Evolutionary conservation across 2,113 vertebrate genomes (phyloP).

Genomic region (Hemichromis elongatus): DNA sequence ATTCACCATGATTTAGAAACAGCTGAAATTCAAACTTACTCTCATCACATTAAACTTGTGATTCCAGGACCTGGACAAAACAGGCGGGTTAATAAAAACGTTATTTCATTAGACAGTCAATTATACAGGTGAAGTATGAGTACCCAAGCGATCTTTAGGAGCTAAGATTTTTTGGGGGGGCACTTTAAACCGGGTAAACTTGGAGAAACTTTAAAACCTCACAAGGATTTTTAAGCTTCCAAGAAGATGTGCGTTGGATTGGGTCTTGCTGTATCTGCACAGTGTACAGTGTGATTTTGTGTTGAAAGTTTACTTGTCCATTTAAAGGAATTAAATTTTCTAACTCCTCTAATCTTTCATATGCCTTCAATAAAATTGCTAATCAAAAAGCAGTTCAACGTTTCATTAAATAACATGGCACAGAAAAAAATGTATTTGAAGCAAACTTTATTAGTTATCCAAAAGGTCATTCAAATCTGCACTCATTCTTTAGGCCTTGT

Average conservation of each 20-base stretch:
- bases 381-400: neutral
- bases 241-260: slow-evolving; percentile 64
- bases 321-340: slow-evolving; percentile 50
- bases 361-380: neutral
- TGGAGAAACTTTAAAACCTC: neutral
- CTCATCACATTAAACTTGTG: neutral
- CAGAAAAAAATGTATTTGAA: neutral
- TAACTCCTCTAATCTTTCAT: slow-evolving; percentile 21
- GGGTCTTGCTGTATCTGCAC: slow-evolving; percentile 43
- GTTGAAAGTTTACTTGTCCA: slow-evolving; percentile 68
- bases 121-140: neutral
- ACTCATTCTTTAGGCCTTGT: neutral
- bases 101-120: neutral
- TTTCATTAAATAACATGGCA: neutral
- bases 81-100: neutral
- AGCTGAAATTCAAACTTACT: neutral
- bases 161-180: neutral
- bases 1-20: neutral
- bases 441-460: neutral
- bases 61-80: neutral
- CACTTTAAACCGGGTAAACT: neutral
- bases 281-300: slow-evolving; percentile 52
- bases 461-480: neutral
- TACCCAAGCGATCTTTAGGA: neutral
- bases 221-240: slow-evolving; percentile 31